These are phyloP conservation scores for Craniophora ligustri DNA, from an alignment of 2,888 invertebrate species.

Conservation along the genomic window DNA sequence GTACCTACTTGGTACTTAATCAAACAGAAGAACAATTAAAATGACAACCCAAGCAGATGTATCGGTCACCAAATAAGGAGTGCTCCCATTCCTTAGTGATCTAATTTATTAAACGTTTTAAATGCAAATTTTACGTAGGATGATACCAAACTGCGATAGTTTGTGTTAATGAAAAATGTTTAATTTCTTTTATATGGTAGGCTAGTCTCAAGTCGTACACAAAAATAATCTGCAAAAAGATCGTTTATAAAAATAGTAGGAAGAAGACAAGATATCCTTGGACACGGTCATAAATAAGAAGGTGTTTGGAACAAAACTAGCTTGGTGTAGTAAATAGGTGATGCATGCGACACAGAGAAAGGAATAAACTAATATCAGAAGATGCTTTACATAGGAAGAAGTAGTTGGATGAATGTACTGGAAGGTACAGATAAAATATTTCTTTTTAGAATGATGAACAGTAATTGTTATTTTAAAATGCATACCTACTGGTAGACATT, in stretches of 20 bases:
- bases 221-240: constrained; percentile 39
- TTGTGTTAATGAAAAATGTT: constrained; percentile 37
- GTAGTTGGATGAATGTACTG: too few relatives aligned
- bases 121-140: constrained; percentile 55
- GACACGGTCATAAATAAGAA: constrained; percentile 16
- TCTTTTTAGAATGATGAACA: too few relatives aligned
- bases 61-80: constrained; percentile 32
- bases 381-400: too few relatives aligned
- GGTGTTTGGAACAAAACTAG: too few relatives aligned
- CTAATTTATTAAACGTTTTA: constrained; percentile 38
- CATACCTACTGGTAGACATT: too few relatives aligned
- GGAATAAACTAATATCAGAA: too few relatives aligned
- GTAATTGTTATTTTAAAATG: too few relatives aligned
- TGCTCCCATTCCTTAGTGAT: constrained; percentile 27
- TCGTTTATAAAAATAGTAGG: constrained; percentile 35
- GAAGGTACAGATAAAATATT: too few relatives aligned
- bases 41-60: constrained; percentile 25
- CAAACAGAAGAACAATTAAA: constrained; percentile 34
- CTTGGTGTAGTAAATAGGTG: too few relatives aligned
- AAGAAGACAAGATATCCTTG: constrained; percentile 30
- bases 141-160: constrained; percentile 33
- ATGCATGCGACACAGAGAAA: too few relatives aligned
- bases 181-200: constrained; percentile 48
- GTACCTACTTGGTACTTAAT: too few relatives aligned
- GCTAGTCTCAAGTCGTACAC: constrained; percentile 41